These are phyloP conservation scores for Drosophila punjabiensis DNA, from an alignment of 1,140 invertebrate species.

Conservation along the genomic window DNA sequence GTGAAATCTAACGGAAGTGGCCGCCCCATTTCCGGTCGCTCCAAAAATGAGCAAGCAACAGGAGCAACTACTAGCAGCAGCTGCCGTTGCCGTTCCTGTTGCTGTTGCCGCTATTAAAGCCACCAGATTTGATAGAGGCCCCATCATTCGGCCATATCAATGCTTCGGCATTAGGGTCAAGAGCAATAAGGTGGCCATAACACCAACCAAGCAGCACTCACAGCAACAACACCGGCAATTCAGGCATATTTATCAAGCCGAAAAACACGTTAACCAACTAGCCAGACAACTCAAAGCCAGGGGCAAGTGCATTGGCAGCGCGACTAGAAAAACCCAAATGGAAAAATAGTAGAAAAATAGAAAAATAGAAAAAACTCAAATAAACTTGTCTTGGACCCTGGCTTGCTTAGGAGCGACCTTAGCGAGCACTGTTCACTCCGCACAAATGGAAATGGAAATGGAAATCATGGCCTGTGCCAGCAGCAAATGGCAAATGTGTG, in stretches of 20 bases:
- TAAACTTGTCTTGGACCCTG: slow-evolving; percentile 77
- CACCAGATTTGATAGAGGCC: slow-evolving; percentile 32
- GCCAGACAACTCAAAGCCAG: slow-evolving; percentile 78
- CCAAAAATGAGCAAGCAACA: slow-evolving; percentile 36
- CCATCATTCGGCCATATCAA: slow-evolving; percentile 46
- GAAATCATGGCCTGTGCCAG: slow-evolving; percentile 63
- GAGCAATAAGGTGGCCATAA: slow-evolving; percentile 60
- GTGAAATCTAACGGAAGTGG: slow-evolving; percentile 75
- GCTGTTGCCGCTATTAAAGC: slow-evolving; percentile 31
- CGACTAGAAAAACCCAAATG: slow-evolving; percentile 31
- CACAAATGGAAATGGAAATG: slow-evolving; percentile 75
- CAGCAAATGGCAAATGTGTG: slow-evolving; percentile 79
- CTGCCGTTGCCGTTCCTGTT: background rate
- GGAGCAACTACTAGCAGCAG: slow-evolving; percentile 23
- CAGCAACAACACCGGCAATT: slow-evolving; percentile 27
- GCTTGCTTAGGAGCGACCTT: slow-evolving; percentile 64
- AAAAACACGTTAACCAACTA: slow-evolving; percentile 62
- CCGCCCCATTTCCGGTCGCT: slow-evolving; percentile 72
- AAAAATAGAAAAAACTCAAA: slow-evolving; percentile 33
- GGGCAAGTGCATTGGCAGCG: slow-evolving; percentile 74
- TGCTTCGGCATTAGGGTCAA: slow-evolving; percentile 70
- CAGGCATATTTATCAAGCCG: slow-evolving; percentile 68
- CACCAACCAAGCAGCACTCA: slow-evolving; percentile 15
- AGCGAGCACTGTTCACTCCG: slow-evolving; percentile 26
- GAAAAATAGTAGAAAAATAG: slow-evolving; percentile 16